Conservation (phyloP, 37 sponge, comb jelly and placozoan genomes). For the Hormiphora californensis region DNA sequence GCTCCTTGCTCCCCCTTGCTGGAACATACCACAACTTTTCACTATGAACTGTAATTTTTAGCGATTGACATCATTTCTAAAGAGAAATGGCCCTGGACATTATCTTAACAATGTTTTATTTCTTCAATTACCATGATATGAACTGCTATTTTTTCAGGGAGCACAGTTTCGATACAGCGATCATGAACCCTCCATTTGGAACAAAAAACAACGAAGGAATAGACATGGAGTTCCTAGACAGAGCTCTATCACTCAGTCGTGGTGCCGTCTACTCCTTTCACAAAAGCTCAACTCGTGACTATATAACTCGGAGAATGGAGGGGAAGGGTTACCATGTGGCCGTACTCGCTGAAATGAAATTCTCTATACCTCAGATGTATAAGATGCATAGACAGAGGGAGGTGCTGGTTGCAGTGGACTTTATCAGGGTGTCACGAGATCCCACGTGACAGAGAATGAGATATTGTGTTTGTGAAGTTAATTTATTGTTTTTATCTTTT, state of each 20-base stretch:
- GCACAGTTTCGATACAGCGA: slow-evolving; percentile 65
- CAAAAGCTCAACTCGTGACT: slow-evolving; percentile 64
- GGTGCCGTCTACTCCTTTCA: slow-evolving; percentile 74
- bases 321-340: slow-evolving; percentile 52
- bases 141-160: not conserved
- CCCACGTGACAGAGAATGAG: too few species aligned
- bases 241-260: slow-evolving; percentile 56
- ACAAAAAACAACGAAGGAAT: slow-evolving; percentile 60
- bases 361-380: slow-evolving; percentile 53
- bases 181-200: slow-evolving; percentile 97
- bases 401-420: slow-evolving; percentile 40
- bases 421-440: slow-evolving; percentile 52
- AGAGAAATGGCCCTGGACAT: too few species aligned
- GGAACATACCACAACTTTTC: not conserved
- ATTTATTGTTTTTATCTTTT: too few species aligned
- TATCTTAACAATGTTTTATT: not conserved
- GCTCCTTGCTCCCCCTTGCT: too few species aligned
- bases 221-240: slow-evolving; percentile 61
- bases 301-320: slow-evolving; percentile 54
- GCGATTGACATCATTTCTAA: too few species aligned
- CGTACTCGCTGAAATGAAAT: slow-evolving; percentile 47
- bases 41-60: not conserved
- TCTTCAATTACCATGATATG: not conserved
- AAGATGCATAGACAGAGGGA: not conserved
- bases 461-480: too few species aligned